Conservation (phyloP, 2,888 invertebrate genomes). For the Epirrhoe alternata region DNA sequence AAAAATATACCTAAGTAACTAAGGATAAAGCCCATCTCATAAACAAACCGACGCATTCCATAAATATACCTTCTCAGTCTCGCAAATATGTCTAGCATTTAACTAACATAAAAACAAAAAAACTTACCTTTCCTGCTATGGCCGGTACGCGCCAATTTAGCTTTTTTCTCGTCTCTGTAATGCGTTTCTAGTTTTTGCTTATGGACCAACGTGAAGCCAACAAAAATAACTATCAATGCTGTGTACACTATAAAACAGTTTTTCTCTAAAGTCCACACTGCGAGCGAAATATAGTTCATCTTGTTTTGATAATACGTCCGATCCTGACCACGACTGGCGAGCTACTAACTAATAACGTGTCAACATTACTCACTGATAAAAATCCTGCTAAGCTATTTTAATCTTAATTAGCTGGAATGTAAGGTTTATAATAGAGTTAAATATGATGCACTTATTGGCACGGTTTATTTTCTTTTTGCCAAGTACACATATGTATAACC, state of each 20-base stretch:
- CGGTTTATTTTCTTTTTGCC: conserved; percentile 28
- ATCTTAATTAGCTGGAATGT: conserved; percentile 15
- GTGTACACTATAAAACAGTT: conserved; percentile 77
- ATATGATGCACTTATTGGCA: conserved; percentile 12
- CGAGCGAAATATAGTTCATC: conserved; percentile 75
- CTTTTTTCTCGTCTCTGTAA: conserved; percentile 59
- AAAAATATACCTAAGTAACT: not conserved
- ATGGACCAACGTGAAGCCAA: conserved; percentile 72
- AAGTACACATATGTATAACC: not conserved
- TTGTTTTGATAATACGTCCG: conserved; percentile 40
- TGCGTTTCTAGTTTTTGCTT: conserved; percentile 69
- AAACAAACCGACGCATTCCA: not conserved
- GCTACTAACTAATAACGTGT: conserved; percentile 41
- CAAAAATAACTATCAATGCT: conserved; percentile 67
- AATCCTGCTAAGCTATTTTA: conserved; percentile 13
- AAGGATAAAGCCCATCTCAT: not conserved
- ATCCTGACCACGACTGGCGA: conserved; percentile 38
- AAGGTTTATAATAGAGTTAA: conserved; percentile 19
- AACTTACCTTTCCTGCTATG: conserved; percentile 63
- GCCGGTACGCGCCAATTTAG: conserved; percentile 59
- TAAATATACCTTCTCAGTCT: not conserved
- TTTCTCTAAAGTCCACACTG: conserved; percentile 74
- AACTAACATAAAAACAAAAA: conserved; percentile 25
- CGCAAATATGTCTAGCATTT: conserved; percentile 1
- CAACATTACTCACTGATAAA: conserved; percentile 34